phyloP scores from a whole-genome alignment of 2,113 vertebrate species.

The Raja brachyura region DNA sequence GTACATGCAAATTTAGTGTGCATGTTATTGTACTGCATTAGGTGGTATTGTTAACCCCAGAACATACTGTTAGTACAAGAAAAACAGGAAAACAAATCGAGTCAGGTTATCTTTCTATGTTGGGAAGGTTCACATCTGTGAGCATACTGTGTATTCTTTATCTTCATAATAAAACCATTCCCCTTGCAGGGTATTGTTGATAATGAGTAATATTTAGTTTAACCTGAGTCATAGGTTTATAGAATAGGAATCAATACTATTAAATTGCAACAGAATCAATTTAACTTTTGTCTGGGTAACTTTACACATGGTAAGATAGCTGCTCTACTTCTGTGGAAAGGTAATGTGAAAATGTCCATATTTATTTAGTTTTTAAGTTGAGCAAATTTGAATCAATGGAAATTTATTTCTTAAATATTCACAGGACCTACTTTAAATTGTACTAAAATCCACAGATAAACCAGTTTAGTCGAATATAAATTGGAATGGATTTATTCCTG shows the following conservation, averaged over 20 bases:
- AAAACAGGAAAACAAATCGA: not conserved
- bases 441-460: too few species aligned
- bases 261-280: not conserved
- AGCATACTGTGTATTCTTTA: not conserved
- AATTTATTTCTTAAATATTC: not conserved
- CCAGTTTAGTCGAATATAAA: not conserved
- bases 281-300: not conserved
- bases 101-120: not conserved
- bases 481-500: not conserved
- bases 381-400: not conserved
- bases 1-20: not conserved
- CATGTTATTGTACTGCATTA: not conserved
- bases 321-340: not conserved
- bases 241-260: not conserved
- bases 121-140: not conserved
- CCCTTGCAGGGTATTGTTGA: not conserved
- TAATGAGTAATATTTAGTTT: not conserved
- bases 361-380: not conserved
- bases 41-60: not conserved
- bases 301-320: not conserved
- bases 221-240: not conserved
- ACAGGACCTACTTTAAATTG: too few species aligned
- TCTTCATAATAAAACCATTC: not conserved
- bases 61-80: not conserved
- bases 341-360: not conserved